A percentile compares a stretch with the other conserved stretches of the same genome.
phyloP scores from a whole-genome alignment of 2,797 vertebrate species.

The Artibeus lituratus region DNA sequence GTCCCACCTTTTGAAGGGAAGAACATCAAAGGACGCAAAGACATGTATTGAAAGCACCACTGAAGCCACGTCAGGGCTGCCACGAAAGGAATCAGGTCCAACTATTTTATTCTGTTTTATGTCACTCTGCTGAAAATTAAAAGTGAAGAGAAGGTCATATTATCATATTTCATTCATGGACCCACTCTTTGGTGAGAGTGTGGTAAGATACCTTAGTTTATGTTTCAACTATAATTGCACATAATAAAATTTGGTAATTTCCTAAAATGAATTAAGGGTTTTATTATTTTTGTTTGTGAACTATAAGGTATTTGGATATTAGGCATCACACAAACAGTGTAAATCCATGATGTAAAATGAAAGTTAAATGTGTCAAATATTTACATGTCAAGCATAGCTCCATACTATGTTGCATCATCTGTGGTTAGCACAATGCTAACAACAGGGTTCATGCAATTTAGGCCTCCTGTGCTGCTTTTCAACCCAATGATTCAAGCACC shows the following conservation, averaged over 20 bases:
- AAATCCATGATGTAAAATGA: neutral
- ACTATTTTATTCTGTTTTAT: neutral
- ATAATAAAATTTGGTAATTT: neutral
- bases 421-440: neutral
- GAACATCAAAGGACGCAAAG: neutral
- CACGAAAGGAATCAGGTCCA: neutral
- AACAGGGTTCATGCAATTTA: slow-evolving; percentile 3
- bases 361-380: neutral
- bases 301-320: neutral
- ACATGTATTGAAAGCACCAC: neutral
- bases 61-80: neutral
- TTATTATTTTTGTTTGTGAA: slow-evolving; percentile 30
- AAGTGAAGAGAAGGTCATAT: neutral
- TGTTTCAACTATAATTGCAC: neutral
- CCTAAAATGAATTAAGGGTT: neutral
- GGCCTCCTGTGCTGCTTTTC: neutral
- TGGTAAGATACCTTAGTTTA: neutral
- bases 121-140: neutral
- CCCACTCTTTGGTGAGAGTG: neutral
- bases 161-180: neutral
- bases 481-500: neutral
- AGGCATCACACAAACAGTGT: neutral
- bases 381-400: neutral
- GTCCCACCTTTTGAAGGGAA: neutral
- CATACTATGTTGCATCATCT: neutral